A percentile compares a stretch with the other conserved stretches of the same genome.
These are phyloP conservation scores for Yponomeuta evonymella DNA, from an alignment of 2,888 invertebrate genomes.

Conservation along the genomic window DNA sequence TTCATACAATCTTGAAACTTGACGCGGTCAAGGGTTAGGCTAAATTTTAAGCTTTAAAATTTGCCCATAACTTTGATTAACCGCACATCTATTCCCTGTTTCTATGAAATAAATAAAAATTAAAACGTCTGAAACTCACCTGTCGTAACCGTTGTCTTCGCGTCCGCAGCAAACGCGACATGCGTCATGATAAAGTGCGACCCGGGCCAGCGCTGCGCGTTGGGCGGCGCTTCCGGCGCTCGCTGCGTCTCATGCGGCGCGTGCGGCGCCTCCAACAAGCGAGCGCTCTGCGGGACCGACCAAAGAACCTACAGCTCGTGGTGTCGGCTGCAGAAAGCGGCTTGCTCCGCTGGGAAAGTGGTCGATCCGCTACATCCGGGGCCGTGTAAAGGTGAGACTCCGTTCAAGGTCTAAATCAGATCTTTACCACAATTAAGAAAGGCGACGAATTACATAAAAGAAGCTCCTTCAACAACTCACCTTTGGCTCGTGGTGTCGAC, in stretches of 20 bases:
- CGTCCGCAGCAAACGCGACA: slow-evolving; percentile 56
- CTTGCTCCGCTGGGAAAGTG: slow-evolving; percentile 83
- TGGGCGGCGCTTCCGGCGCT: slow-evolving; percentile 59
- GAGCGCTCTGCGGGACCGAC: slow-evolving; percentile 83
- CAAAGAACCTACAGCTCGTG: slow-evolving; percentile 84
- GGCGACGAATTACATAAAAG: no score
- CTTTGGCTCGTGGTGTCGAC: slow-evolving; percentile 73
- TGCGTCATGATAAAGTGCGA: slow-evolving; percentile 55
- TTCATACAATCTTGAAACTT: no score
- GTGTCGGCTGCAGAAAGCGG: slow-evolving; percentile 87
- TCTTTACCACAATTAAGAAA: no score
- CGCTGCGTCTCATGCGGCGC: slow-evolving; percentile 60
- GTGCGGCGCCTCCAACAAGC: slow-evolving; percentile 48
- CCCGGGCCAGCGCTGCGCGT: slow-evolving; percentile 56
- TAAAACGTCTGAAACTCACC: no score
- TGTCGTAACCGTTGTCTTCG: no score
- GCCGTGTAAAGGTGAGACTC: slow-evolving; percentile 68
- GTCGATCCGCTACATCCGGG: slow-evolving; percentile 84
- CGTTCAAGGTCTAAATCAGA: no score
- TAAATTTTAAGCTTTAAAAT: no score
- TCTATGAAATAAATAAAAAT: no score
- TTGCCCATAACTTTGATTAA: no score
- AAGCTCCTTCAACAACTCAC: no score
- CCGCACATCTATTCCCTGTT: no score
- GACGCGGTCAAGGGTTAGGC: no score